Evolutionary conservation across 2,113 vertebrate genomes (phyloP).

Genomic region (Cathartes aura): DNA sequence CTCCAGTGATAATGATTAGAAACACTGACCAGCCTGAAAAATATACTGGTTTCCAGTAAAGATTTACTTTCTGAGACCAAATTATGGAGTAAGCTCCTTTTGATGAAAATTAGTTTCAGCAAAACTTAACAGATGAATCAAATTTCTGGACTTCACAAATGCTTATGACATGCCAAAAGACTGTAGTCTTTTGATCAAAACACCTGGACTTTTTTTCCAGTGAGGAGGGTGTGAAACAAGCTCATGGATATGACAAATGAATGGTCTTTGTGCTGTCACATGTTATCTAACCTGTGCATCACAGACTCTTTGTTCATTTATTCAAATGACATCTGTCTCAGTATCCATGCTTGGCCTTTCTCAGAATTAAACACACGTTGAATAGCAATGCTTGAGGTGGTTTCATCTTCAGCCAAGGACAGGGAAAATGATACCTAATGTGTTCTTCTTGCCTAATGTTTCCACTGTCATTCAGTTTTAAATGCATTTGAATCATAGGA

Average conservation of each 20-base stretch:
- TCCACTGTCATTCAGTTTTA: background rate
- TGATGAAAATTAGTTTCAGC: background rate
- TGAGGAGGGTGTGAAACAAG: background rate
- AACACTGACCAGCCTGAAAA: background rate
- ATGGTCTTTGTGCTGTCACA: background rate
- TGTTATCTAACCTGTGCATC: background rate
- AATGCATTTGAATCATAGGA: background rate
- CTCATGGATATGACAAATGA: background rate
- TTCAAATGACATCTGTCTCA: background rate
- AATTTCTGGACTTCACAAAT: background rate
- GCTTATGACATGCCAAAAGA: background rate
- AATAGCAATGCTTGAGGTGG: background rate
- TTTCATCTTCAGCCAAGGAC: background rate
- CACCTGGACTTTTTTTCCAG: background rate
- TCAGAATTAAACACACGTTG: background rate
- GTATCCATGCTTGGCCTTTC: background rate
- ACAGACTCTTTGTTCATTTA: background rate
- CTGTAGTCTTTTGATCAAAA: background rate
- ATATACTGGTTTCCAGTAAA: background rate
- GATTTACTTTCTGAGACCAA: background rate
- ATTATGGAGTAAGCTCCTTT: background rate
- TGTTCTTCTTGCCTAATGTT: background rate
- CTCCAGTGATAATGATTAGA: background rate
- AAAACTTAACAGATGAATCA: background rate
- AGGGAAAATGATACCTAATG: background rate